These are phyloP conservation scores for Himantopus leucocephalus DNA, from an alignment of 2,113 vertebrate species.

Conservation along the genomic window DNA sequence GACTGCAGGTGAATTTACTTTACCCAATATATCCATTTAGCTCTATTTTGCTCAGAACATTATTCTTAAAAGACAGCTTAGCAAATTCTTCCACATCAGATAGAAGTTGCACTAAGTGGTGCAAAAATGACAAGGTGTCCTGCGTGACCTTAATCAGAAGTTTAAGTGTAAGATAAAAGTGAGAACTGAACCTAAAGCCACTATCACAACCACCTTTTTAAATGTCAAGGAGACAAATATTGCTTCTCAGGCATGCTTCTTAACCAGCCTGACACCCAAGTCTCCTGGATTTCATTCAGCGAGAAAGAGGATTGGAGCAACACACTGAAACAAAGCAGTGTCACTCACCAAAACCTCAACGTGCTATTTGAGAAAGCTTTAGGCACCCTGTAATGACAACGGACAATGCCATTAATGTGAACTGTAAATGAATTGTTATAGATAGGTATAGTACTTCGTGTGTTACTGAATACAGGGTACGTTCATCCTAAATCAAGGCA, in stretches of 20 bases:
- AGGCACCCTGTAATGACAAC: background rate
- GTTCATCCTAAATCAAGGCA: background rate
- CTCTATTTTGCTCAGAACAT: background rate
- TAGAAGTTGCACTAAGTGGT: background rate
- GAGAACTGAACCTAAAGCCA: background rate
- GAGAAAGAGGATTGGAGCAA: background rate
- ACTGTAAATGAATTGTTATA: fast-evolving
- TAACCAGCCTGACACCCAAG: background rate
- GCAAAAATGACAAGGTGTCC: background rate
- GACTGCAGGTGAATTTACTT: constrained; percentile 34
- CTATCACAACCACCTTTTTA: background rate
- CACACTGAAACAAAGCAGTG: background rate
- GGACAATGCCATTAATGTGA: background rate
- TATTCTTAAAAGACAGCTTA: constrained; percentile 11
- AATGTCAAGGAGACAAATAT: constrained; percentile 49
- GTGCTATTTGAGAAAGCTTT: background rate
- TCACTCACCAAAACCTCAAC: background rate
- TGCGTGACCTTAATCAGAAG: background rate
- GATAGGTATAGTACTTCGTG: fast-evolving
- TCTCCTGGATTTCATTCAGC: background rate
- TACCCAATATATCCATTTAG: constrained; percentile 23
- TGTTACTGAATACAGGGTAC: background rate
- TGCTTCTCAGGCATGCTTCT: background rate
- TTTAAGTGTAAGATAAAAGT: constrained; percentile 16
- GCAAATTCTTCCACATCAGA: constrained; percentile 7